Evolutionary conservation across 2,113 vertebrate genomes (phyloP).

Genomic region (Misgurnus mizolepis): DNA sequence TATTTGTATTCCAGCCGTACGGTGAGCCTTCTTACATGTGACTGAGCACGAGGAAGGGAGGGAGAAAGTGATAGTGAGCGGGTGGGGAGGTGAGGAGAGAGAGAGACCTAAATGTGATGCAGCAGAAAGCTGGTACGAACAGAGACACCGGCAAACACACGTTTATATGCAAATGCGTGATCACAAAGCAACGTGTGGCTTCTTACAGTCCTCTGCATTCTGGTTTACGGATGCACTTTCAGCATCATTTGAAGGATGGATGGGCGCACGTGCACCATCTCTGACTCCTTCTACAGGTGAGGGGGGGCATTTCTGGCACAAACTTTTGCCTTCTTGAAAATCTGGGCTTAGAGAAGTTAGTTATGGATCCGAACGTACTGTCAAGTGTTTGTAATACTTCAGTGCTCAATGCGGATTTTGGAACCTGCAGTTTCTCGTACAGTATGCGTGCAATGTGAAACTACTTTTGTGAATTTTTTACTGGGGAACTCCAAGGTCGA

Average conservation of each 20-base stretch:
- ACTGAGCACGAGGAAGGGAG: conserved; percentile 62
- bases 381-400: not conserved
- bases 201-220: not conserved
- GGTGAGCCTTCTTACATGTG: conserved; percentile 69
- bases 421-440: not conserved
- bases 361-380: not conserved
- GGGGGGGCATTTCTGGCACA: not conserved
- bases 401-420: not conserved
- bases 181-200: conserved; percentile 23
- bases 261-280: conserved; percentile 57
- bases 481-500: not conserved
- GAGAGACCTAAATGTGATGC: conserved; percentile 67
- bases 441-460: not conserved
- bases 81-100: conserved; percentile 45
- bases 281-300: conserved; percentile 31
- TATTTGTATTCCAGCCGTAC: conserved; percentile 76
- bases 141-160: conserved; percentile 58
- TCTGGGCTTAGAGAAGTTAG: not conserved
- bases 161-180: conserved; percentile 56
- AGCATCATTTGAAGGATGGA: conserved; percentile 50
- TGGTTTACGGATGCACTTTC: not conserved
- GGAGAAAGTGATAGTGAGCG: conserved; percentile 33
- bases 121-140: conserved; percentile 66
- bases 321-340: not conserved
- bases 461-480: conserved; percentile 12